Evolutionary conservation across 2,888 invertebrate genomes (phyloP), one percentile per base, ranked within the genome.

Genomic region (Meiosimyza platycephala): DNA sequence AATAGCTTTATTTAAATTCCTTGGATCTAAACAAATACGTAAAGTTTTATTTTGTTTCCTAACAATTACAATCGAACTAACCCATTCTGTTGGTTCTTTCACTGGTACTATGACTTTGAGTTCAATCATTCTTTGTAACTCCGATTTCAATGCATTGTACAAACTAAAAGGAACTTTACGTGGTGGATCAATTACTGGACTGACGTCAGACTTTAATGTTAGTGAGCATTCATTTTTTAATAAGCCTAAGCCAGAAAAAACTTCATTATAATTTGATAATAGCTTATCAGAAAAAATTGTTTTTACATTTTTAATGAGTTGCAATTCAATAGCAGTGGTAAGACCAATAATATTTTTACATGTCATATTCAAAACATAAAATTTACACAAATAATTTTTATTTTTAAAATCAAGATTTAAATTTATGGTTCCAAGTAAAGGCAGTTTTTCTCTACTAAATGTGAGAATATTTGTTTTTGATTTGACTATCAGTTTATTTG

Each of bases 1-100:
- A 52, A 78, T 66, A 5, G 67, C 76, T 18, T 74, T 76, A 57
- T 76, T 78, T 65, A 76, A 68, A 73, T 75, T 76, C 73, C 75
- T 71, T 7, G 76, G 76, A 22, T 78, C 78, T 50, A 77, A 52
- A 59, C 77, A 75, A 6, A 77, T 15, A 33, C 75, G 64, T 13
- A 78, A 54, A n/a, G 48, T 75, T 11, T 74, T 74, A 73, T 74
- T 78, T 0, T 74, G 60, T 69, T 76, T 77, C 54, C 62, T 65
- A 6, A 76, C 74, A 0, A 75, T 28, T 0, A 78, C 76, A 54
- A 77, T 74, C 7, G 74, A 77, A 63, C 57, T 77, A 11, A 76
- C 76, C 78, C 76, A 75, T 9, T 76, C 72, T 40, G 75, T 76
- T 57, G 76, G 76, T 18, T 76, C 76, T 9, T 59, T 70, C 11